Conservation (phyloP, 2,113 vertebrate genomes). For the Rana temporaria region DNA sequence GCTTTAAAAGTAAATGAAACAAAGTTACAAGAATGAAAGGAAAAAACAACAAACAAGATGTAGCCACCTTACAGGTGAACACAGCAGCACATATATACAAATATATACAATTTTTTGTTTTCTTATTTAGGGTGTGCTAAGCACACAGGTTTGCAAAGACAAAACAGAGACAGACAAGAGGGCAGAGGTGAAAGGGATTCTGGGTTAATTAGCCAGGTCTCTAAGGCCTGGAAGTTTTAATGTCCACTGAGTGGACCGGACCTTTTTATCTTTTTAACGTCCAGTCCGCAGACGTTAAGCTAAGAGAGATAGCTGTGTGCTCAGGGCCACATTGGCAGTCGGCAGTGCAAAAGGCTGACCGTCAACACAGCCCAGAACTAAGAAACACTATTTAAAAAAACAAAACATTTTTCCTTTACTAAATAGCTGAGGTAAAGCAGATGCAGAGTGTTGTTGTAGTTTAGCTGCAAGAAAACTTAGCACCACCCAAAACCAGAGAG, state of each 20-base stretch:
- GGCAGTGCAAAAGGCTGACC: conserved; percentile 51
- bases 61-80: conserved; percentile 47
- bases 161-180: conserved; percentile 30
- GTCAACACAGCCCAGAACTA: conserved; percentile 26
- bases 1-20: conserved; percentile 17
- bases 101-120: conserved; percentile 49
- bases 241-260: conserved; percentile 56
- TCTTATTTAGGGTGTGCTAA: conserved; percentile 55
- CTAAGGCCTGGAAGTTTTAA: conserved; percentile 49
- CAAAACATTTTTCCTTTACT: conserved; percentile 18
- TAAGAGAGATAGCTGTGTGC: conserved; percentile 53
- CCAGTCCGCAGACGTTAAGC: conserved; percentile 53
- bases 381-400: conserved; percentile 48
- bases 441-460: conserved; percentile 9
- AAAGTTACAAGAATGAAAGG: conserved; percentile 13
- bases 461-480: not conserved
- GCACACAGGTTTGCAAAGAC: conserved; percentile 49
- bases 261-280: conserved; percentile 53
- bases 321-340: conserved; percentile 27
- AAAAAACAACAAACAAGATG: conserved; percentile 16
- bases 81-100: conserved; percentile 52
- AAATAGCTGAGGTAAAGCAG: conserved; percentile 41
- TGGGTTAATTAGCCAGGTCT: conserved; percentile 55
- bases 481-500: conserved; percentile 48
- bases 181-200: conserved; percentile 27